A percentile compares a stretch with the other conserved stretches of the same genome.
These are phyloP conservation scores for Dromococcyx pavoninus DNA, from an alignment of 2,797 vertebrate genomes.

Conservation along the genomic window DNA sequence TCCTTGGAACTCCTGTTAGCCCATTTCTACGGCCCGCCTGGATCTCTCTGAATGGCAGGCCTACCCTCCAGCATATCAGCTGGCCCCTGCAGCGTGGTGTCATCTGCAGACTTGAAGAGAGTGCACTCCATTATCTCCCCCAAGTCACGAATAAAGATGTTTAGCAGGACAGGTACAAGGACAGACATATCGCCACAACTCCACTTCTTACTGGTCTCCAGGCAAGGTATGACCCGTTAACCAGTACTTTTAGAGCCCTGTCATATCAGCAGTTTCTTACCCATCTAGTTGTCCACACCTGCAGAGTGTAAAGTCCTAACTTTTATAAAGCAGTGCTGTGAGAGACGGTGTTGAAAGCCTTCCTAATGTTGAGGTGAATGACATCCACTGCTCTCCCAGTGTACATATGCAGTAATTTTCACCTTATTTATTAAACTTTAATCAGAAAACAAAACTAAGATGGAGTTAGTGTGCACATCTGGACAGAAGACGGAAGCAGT, in stretches of 20 bases:
- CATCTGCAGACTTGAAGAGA: not conserved
- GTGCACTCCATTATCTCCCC: not conserved
- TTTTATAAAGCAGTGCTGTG: not conserved
- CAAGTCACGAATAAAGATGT: not conserved
- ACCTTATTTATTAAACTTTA: not conserved
- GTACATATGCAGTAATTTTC: not conserved
- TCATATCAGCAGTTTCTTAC: not conserved
- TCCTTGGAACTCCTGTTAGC: not conserved
- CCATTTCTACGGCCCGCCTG: not conserved
- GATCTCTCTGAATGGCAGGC: not conserved
- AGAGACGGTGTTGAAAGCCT: not conserved
- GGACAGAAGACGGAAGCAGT: not conserved
- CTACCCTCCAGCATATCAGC: not conserved
- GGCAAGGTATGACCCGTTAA: not conserved
- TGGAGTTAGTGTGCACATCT: not conserved
- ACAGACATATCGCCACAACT: not conserved
- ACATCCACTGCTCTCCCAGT: not conserved
- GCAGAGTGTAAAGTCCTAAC: not conserved
- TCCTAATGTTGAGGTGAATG: not conserved
- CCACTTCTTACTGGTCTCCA: not conserved
- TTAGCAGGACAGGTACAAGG: not conserved
- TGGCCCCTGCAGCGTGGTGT: not conserved
- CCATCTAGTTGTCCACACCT: not conserved
- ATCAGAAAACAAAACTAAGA: not conserved
- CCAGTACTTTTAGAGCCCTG: not conserved